phyloP scores from a whole-genome alignment of 2,113 vertebrate genomes.

The Notarius lentiginosus region DNA sequence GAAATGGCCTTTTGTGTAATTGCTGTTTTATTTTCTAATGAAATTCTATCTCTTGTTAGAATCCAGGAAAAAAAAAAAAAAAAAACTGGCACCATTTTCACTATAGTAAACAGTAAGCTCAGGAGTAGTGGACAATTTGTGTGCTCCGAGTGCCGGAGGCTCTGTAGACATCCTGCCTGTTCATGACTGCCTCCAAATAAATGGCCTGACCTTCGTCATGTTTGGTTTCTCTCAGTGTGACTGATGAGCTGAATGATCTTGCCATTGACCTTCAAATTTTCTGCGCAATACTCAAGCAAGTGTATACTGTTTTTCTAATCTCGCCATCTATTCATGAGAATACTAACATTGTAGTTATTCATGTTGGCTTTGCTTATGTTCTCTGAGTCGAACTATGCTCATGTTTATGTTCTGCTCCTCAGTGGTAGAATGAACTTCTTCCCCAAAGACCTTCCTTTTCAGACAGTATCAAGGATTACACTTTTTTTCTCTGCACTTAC shows the following conservation, averaged over 20 bases:
- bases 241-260: slow-evolving; percentile 41
- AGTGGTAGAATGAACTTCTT: not conserved
- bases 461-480: not conserved
- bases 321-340: not conserved
- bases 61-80: not conserved
- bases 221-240: slow-evolving; percentile 34
- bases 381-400: not conserved
- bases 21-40: not conserved
- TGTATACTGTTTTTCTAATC: not conserved
- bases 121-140: not conserved
- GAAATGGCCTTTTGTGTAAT: not conserved
- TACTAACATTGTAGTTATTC: not conserved
- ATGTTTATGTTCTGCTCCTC: not conserved
- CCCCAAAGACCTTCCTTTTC: not conserved
- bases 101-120: not conserved
- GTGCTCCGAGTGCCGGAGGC: not conserved
- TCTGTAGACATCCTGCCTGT: not conserved
- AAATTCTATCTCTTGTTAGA: not conserved
- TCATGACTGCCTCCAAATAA: slow-evolving; percentile 22
- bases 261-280: slow-evolving; percentile 47
- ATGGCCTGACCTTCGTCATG: slow-evolving; percentile 33
- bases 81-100: not conserved
- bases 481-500: not conserved
- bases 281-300: slow-evolving; percentile 19
- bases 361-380: not conserved